These are phyloP conservation scores for Crocuta crocuta DNA, from an alignment of 2,113 vertebrate genomes.

Conservation along the genomic window DNA sequence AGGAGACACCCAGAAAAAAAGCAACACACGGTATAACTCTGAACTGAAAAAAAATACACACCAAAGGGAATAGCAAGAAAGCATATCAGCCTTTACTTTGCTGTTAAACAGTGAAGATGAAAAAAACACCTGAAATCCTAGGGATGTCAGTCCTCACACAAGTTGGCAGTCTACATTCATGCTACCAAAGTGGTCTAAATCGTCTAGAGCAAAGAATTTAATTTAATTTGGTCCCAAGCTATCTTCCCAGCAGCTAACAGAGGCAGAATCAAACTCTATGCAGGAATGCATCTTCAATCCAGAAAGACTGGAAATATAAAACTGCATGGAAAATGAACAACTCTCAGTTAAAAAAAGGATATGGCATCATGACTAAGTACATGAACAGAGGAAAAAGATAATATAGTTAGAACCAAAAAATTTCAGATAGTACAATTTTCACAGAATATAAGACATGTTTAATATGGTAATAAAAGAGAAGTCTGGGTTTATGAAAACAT, in stretches of 20 bases:
- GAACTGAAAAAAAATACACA: neutral
- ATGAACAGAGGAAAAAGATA: neutral
- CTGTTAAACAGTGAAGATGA: neutral
- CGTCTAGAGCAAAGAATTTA: neutral
- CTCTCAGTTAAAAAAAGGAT: neutral
- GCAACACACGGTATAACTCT: neutral
- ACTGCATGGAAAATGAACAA: conserved; percentile 23
- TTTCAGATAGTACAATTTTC: conserved; percentile 1
- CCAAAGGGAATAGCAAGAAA: neutral
- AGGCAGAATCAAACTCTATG: neutral
- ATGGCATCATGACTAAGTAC: neutral
- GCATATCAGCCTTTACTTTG: neutral
- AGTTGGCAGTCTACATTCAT: neutral
- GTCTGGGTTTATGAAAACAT: neutral
- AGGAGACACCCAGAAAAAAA: neutral
- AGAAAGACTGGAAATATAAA: neutral
- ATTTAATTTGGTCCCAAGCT: neutral
- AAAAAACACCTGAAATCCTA: neutral
- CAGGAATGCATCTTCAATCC: neutral
- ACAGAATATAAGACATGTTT: neutral
- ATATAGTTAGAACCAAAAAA: conserved; percentile 38
- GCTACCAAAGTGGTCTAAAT: neutral
- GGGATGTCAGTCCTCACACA: neutral
- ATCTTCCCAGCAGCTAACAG: neutral
- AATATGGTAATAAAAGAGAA: neutral